phyloP scores from a whole-genome alignment of 2,797 vertebrate species.

The Acrocephalus scirpaceus region DNA sequence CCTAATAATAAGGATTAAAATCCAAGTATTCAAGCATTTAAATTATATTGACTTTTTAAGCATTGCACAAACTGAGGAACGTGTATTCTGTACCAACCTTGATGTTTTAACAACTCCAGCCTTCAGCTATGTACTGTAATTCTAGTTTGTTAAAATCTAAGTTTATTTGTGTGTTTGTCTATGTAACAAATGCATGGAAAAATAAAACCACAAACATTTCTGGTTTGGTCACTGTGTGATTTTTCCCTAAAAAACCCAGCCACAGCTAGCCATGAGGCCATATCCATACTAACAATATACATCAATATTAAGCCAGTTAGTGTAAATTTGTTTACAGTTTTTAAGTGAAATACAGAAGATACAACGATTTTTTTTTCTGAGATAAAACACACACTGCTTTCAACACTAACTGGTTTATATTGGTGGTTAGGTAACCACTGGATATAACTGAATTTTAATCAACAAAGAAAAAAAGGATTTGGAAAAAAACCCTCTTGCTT shows the following conservation, averaged over 20 bases:
- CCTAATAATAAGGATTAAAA: background rate
- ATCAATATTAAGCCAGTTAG: background rate
- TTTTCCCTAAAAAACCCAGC: background rate
- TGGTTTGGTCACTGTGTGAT: background rate
- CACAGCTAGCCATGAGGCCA: background rate
- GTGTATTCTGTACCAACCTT: background rate
- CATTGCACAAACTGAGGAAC: background rate
- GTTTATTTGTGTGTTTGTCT: background rate
- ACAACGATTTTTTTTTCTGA: background rate
- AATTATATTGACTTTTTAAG: background rate
- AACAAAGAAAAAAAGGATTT: background rate
- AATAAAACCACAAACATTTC: background rate
- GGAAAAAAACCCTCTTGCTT: background rate
- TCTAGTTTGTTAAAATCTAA: background rate
- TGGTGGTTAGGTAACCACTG: background rate
- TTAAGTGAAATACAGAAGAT: background rate
- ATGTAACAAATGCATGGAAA: background rate
- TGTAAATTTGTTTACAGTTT: background rate
- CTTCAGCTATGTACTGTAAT: background rate
- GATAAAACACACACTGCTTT: background rate
- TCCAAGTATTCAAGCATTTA: background rate
- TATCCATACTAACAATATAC: background rate
- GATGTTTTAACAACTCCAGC: background rate
- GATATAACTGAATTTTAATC: conserved; percentile 14
- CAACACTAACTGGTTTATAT: background rate